Base-by-base conservation (phyloP, 2,888 invertebrate species). In the Euproctis similis region DNA sequence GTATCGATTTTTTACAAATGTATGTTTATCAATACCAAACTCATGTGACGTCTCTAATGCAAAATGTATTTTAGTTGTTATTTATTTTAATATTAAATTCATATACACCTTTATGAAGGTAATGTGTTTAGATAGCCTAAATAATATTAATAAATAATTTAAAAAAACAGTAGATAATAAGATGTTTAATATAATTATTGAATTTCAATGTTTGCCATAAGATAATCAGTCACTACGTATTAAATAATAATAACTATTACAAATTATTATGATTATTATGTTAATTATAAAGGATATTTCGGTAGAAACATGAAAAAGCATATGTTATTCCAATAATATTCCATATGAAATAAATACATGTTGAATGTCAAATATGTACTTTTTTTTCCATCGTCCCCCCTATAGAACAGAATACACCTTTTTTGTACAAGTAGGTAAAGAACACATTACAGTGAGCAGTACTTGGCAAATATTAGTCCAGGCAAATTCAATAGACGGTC, bases 281-380 rank as follows among this genome's bases (percentile, higher is more conserved):
- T 46, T 46, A 37, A 35, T 34, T 34, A 35, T 30, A 33, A 26
- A 30, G 19, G 30, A 33, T 19, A 37, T 19, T 26, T 26, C 22
- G 24, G 14, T 25, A 14, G 21, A 20, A 28, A 27, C 23, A 26
- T 30, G 28, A 30, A 31, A 12, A 28, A 40, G 29, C 35, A 46
- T 38, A 54, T 46, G 46, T 59, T 60, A 67, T 67, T 66, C 59
- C 59, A 65, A 59, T 48, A 39, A 65, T 67, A 65, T 66, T 67
- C 53, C 45, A 54, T 50, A 46, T 36, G 12, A 12, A 23, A 12
- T 34, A 64, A 74, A 70, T 74, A 71, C 66, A 76, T 68, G 69
- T 67, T 74, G 53, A 60, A 60, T 64, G 68, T 36, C 36, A 13
- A 20, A 20, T 18, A 14, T 9, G 20, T 16, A 27, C 19, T 18